Conservation (phyloP, 2,888 invertebrate species). For the Diarsia mendica region DNA sequence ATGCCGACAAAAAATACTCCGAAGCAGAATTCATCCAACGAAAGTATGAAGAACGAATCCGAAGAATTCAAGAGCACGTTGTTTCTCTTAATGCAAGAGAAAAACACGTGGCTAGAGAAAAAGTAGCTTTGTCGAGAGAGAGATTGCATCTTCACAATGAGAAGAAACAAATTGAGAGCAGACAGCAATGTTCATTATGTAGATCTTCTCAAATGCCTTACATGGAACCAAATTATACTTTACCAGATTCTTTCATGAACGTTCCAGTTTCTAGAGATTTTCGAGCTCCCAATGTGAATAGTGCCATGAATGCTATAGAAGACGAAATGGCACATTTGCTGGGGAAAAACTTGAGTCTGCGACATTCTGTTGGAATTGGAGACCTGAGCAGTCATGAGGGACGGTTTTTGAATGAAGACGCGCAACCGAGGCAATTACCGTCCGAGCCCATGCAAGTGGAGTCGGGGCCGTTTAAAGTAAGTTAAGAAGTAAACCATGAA, state of each 20-base stretch:
- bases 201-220: slow-evolving; percentile 78
- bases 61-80: slow-evolving; percentile 90
- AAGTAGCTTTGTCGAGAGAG: slow-evolving; percentile 90
- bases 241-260: slow-evolving; percentile 76
- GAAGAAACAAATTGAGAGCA: slow-evolving; percentile 85
- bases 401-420: slow-evolving; percentile 26
- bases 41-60: slow-evolving; percentile 90
- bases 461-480: slow-evolving; percentile 75
- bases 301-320: slow-evolving; percentile 81
- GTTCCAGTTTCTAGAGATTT: slow-evolving; percentile 80
- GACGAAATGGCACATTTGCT: slow-evolving; percentile 83
- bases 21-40: slow-evolving; percentile 89
- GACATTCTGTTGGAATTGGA: slow-evolving; percentile 71
- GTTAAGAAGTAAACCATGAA: slow-evolving; percentile 2
- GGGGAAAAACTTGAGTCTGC: slow-evolving; percentile 77
- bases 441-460: slow-evolving; percentile 66
- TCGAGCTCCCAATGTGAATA: slow-evolving; percentile 72
- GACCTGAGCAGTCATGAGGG: slow-evolving; percentile 57
- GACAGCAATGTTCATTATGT: slow-evolving; percentile 85
- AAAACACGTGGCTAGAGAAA: slow-evolving; percentile 91
- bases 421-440: slow-evolving; percentile 54
- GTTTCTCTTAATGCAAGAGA: slow-evolving; percentile 89
- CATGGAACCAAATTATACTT: slow-evolving; percentile 71
- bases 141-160: slow-evolving; percentile 89
- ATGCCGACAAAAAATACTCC: slow-evolving; percentile 89